Evolutionary conservation across 2,888 invertebrate genomes (phyloP).

Genomic region (Hoplodrina ambigua): DNA sequence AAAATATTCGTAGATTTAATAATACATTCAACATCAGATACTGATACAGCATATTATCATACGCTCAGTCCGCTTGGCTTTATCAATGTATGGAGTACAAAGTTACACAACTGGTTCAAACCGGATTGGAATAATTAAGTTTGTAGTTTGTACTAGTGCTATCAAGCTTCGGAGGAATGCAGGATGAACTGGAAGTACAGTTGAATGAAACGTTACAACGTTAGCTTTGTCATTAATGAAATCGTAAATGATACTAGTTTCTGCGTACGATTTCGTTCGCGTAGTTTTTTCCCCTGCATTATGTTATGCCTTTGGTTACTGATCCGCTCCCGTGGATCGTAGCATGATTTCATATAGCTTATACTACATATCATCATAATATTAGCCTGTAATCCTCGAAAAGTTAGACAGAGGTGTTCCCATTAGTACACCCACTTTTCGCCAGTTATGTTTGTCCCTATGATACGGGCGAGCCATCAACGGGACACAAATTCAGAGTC

Average conservation of each 20-base stretch:
- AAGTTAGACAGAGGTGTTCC: too few species aligned
- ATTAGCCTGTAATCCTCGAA: too few species aligned
- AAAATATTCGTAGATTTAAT: conserved; percentile 24
- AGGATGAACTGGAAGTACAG: conserved; percentile 35
- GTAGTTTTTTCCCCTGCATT: too few species aligned
- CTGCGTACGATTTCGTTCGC: too few species aligned
- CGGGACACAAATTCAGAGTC: too few species aligned
- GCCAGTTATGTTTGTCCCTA: too few species aligned
- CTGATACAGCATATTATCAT: conserved; percentile 10
- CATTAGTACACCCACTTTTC: too few species aligned
- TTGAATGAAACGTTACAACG: conserved; percentile 23
- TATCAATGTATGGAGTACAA: conserved; percentile 22
- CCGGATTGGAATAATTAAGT: conserved; percentile 53
- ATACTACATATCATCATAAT: too few species aligned
- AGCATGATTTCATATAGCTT: too few species aligned
- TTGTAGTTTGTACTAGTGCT: conserved; percentile 32
- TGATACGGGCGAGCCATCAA: too few species aligned
- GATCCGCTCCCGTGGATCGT: too few species aligned
- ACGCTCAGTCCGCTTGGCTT: conserved; percentile 2
- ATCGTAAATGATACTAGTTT: not conserved
- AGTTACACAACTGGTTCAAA: conserved; percentile 52
- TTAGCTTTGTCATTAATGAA: conserved; percentile 14
- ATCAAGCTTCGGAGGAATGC: conserved; percentile 32
- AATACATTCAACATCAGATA: conserved; percentile 15
- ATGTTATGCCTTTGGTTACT: too few species aligned